Conservation (phyloP, 1,140 invertebrate species). For the Rhopalosiphum maidis region DNA sequence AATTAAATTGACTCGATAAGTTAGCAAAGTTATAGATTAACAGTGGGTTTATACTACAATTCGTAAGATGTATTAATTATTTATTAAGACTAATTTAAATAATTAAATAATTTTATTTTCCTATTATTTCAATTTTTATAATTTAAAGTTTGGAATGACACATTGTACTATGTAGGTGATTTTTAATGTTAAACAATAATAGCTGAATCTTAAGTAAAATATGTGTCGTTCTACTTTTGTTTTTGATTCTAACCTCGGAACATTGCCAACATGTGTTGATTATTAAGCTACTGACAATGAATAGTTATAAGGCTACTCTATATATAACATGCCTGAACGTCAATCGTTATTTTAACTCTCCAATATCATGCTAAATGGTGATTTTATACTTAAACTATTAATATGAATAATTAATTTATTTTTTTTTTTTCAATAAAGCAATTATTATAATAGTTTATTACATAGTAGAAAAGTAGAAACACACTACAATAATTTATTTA, state of each 20-base stretch:
- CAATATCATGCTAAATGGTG: neutral
- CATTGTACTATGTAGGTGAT: neutral
- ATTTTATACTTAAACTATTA: neutral
- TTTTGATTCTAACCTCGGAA: conserved; percentile 28
- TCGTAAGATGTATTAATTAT: neutral
- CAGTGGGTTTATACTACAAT: too few relatives aligned
- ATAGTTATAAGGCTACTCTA: neutral
- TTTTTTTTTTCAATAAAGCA: neutral
- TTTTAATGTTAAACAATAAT: neutral
- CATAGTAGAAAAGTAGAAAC: neutral
- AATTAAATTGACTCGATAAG: neutral
- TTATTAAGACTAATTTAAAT: neutral
- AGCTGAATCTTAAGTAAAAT: neutral
- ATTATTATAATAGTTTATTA: neutral
- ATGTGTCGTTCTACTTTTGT: conserved; percentile 5
- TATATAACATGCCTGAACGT: neutral
- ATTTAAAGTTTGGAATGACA: neutral
- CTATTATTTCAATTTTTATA: neutral
- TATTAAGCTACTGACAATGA: neutral
- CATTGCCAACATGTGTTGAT: neutral
- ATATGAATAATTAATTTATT: neutral
- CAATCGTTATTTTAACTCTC: neutral
- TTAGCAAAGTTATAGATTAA: neutral
- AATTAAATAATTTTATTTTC: neutral
- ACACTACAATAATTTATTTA: neutral